A percentile compares a stretch with the other conserved stretches of the same genome.
These are phyloP conservation scores for Epicampocera succincta DNA, from an alignment of 2,888 invertebrate genomes.

Conservation along the genomic window DNA sequence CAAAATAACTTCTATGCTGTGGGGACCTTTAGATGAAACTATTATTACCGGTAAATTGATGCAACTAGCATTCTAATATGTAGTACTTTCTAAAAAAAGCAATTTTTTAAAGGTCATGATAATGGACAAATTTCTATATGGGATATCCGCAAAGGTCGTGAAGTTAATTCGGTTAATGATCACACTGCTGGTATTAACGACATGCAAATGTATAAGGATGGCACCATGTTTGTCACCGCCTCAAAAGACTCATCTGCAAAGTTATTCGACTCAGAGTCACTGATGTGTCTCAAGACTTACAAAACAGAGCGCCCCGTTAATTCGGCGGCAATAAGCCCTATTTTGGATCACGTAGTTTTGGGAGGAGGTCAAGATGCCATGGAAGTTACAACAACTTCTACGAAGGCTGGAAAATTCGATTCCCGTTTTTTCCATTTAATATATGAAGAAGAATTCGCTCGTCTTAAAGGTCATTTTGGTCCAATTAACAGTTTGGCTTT, in stretches of 20 bases:
- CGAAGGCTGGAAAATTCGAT: constrained; percentile 98
- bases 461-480: constrained; percentile 99
- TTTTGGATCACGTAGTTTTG: constrained; percentile 96
- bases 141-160: constrained; percentile 94
- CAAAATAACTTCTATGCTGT: constrained; percentile 95
- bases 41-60: constrained; percentile 87
- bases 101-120: constrained; percentile 86
- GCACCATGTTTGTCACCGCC: constrained; percentile 97
- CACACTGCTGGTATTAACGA: constrained; percentile 96
- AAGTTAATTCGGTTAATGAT: constrained; percentile 89
- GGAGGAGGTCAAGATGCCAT: constrained; percentile 99
- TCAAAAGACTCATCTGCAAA: constrained; percentile 98
- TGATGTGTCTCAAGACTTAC: constrained; percentile 95
- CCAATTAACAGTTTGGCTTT: constrained; percentile 99
- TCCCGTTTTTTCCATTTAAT: constrained; percentile 96
- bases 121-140: constrained; percentile 95
- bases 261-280: constrained; percentile 93
- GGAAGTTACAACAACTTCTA: constrained; percentile 98
- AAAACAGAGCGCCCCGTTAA: constrained; percentile 99
- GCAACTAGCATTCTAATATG: no score
- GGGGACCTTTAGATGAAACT: constrained; percentile 96
- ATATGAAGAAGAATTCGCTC: constrained; percentile 97
- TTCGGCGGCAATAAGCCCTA: constrained; percentile 98
- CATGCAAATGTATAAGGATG: constrained; percentile 96
- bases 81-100: not conserved